Evolutionary conservation across 2,113 vertebrate genomes (phyloP).

Genomic region (Boulengeromyrus knoepffleri): DNA sequence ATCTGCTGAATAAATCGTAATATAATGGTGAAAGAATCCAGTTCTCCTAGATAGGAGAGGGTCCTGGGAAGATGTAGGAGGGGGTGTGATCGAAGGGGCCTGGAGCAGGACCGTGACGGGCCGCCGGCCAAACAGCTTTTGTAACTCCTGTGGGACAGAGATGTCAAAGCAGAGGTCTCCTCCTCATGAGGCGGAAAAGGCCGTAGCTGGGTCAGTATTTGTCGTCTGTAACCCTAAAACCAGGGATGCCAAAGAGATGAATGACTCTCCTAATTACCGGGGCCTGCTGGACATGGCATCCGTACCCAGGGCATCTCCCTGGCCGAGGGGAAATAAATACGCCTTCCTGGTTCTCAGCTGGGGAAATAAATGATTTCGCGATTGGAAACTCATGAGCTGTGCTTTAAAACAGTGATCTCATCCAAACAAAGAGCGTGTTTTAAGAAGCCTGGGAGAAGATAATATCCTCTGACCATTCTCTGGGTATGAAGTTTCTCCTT

Average conservation of each 20-base stretch:
- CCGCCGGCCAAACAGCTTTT: background rate
- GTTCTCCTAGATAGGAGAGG: background rate
- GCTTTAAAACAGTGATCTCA: background rate
- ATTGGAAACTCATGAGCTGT: background rate
- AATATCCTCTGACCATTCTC: background rate
- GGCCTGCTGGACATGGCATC: background rate
- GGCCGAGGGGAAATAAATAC: background rate
- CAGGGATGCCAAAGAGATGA: background rate
- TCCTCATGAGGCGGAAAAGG: background rate
- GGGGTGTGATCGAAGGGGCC: background rate
- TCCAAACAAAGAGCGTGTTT: background rate
- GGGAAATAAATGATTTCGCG: background rate
- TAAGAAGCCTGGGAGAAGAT: background rate
- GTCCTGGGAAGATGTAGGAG: background rate
- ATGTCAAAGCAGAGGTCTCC: background rate
- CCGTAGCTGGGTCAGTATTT: background rate
- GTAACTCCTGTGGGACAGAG: background rate
- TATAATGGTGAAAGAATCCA: background rate
- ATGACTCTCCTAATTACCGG: background rate
- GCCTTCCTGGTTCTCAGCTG: background rate
- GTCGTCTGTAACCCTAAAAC: background rate
- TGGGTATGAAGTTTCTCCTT: background rate
- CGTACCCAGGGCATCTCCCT: background rate
- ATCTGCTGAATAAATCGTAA: background rate
- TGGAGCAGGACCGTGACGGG: background rate